Evolutionary conservation across 2,113 vertebrate genomes (phyloP).

Genomic region (Cebus imitator): DNA sequence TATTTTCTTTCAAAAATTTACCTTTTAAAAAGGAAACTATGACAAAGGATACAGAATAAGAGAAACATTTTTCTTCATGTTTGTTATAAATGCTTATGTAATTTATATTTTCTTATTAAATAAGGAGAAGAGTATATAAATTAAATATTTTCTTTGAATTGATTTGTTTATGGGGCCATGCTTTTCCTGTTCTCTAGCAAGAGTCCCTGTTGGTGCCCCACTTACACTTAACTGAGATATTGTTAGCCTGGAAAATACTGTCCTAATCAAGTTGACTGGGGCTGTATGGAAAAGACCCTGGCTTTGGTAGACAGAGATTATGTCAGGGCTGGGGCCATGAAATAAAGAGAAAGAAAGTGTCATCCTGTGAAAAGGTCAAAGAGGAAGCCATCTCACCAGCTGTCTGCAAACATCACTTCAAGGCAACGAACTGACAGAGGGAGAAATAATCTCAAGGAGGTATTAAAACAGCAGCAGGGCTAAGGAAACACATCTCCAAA

Average conservation of each 20-base stretch:
- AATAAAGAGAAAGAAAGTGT: not conserved
- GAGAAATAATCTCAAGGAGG: not conserved
- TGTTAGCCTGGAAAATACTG: not conserved
- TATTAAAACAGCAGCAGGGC: conserved; percentile 48
- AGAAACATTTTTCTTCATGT: not conserved
- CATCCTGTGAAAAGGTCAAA: not conserved
- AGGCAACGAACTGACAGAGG: not conserved
- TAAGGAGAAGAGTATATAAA: not conserved
- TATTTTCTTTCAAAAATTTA: not conserved
- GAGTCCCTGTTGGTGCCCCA: not conserved
- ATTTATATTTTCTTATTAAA: not conserved
- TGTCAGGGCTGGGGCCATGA: not conserved
- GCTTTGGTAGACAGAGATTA: not conserved
- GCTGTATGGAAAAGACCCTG: not conserved
- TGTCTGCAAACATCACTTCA: not conserved
- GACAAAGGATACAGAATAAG: not conserved
- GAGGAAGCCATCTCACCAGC: not conserved
- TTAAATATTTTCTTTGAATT: not conserved
- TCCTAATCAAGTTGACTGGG: not conserved
- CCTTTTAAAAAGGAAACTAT: not conserved
- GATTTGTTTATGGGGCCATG: not conserved
- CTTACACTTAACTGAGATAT: not conserved
- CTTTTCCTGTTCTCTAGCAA: not conserved
- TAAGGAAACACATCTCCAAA: conserved; percentile 68
- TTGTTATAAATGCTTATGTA: not conserved